Percentiles rank a stretch among this genome's conserved stretches.
phyloP scores from a whole-genome alignment of 2,888 invertebrate genomes.

The Ferrisia virgata region DNA sequence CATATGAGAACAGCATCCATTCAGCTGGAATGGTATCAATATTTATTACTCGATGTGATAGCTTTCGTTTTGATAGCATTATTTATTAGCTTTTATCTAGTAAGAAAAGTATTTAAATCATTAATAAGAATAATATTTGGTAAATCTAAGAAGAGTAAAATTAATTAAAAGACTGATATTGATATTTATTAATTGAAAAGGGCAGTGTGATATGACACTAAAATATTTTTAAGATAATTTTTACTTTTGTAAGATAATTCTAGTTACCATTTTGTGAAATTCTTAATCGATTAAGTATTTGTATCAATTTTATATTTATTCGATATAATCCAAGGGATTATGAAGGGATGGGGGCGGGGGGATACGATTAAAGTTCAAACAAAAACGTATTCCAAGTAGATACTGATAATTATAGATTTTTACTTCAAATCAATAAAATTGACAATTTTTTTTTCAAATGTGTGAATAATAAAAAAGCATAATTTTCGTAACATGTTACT shows the following conservation, averaged over 20 bases:
- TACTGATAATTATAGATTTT: too few relatives aligned
- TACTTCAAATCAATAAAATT: too few relatives aligned
- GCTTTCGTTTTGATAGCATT: constrained; percentile 24
- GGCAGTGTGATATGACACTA: not conserved
- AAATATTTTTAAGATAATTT: not conserved
- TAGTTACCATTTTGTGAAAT: too few relatives aligned
- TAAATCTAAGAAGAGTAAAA: not conserved
- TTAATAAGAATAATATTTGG: not conserved
- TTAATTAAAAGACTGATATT: not conserved
- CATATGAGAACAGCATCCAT: constrained; percentile 50
- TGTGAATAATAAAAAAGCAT: too few relatives aligned
- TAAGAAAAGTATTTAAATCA: not conserved
- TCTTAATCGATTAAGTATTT: too few relatives aligned
- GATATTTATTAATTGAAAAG: not conserved
- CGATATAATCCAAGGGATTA: too few relatives aligned
- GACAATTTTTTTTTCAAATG: too few relatives aligned
- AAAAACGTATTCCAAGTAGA: too few relatives aligned
- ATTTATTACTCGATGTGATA: constrained; percentile 50
- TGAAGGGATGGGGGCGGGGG: too few relatives aligned
- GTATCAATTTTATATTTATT: too few relatives aligned
- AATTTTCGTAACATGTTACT: too few relatives aligned
- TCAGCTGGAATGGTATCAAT: constrained; percentile 50
- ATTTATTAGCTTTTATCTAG: not conserved
- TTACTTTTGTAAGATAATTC: not conserved
- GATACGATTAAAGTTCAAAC: too few relatives aligned